Evolutionary conservation across 2,797 vertebrate genomes (phyloP).

Genomic region (Sebastolobus altivelis): DNA sequence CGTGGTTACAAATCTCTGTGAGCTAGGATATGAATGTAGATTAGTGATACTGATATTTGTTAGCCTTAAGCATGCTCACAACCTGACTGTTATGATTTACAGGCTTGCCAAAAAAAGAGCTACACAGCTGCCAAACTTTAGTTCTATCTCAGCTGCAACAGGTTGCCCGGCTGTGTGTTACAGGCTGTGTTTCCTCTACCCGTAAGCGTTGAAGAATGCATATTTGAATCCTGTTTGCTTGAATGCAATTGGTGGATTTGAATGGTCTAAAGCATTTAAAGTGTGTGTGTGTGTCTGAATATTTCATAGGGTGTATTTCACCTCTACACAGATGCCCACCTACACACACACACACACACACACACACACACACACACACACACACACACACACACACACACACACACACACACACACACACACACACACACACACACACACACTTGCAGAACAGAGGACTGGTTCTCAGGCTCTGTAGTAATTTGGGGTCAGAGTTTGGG

Average conservation of each 20-base stretch:
- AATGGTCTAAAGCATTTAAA: background rate
- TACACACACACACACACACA: conserved; percentile 20
- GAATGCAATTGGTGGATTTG: background rate
- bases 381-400: conserved; percentile 29
- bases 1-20: background rate
- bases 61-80: background rate
- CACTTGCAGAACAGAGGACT: conserved; percentile 41
- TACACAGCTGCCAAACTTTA: conserved; percentile 11
- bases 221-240: background rate
- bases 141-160: background rate
- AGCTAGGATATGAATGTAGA: background rate
- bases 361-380: conserved; percentile 15
- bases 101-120: background rate
- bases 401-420: conserved; percentile 7
- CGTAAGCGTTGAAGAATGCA: background rate
- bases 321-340: conserved; percentile 35
- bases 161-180: background rate
- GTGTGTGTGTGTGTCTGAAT: conserved; percentile 13
- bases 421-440: conserved; percentile 15
- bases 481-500: conserved; percentile 85
- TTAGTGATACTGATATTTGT: background rate
- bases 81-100: conserved; percentile 15
- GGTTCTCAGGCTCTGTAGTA: conserved; percentile 85
- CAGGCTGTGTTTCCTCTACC: background rate
- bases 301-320: conserved; percentile 16